Conservation (phyloP, 2,113 vertebrate genomes). For the Dissostichus mawsoni region DNA sequence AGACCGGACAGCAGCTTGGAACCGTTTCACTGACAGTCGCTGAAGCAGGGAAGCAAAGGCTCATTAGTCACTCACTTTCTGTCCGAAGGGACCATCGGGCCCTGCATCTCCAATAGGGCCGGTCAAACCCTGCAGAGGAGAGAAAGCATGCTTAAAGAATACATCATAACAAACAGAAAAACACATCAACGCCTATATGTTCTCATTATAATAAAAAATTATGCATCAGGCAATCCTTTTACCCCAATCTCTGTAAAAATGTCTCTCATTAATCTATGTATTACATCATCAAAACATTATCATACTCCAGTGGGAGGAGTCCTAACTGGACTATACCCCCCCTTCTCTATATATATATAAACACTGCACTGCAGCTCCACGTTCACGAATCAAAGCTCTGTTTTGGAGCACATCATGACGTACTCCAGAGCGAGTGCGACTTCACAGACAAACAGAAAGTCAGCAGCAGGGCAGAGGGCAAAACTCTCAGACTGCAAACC, state of each 20-base stretch:
- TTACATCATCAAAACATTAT: conserved; percentile 38
- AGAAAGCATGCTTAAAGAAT: conserved; percentile 56
- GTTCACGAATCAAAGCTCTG: not conserved
- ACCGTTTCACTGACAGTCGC: conserved; percentile 57
- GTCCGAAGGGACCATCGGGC: conserved; percentile 88
- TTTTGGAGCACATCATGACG: not conserved
- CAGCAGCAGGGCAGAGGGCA: conserved; percentile 55
- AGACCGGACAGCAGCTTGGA: conserved; percentile 66
- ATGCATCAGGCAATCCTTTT: not conserved
- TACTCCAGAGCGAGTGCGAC: conserved; percentile 10
- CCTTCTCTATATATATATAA: conserved; percentile 12
- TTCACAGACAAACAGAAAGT: conserved; percentile 47
- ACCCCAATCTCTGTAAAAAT: not conserved
- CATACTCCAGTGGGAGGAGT: conserved; percentile 49
- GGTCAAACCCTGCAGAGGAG: conserved; percentile 89
- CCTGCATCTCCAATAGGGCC: conserved; percentile 92
- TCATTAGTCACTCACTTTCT: conserved; percentile 90
- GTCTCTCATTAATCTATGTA: not conserved
- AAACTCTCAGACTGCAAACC: conserved; percentile 46
- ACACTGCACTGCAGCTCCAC: conserved; percentile 5
- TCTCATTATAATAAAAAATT: not conserved
- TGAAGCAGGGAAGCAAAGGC: conserved; percentile 60
- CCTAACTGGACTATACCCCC: conserved; percentile 16
- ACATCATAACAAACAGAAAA: conserved; percentile 35
- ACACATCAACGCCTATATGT: not conserved